Evolutionary conservation across 1,140 invertebrate genomes (phyloP), one percentile per base, ranked within the genome.

Genomic region (Drosophila nannoptera): DNA sequence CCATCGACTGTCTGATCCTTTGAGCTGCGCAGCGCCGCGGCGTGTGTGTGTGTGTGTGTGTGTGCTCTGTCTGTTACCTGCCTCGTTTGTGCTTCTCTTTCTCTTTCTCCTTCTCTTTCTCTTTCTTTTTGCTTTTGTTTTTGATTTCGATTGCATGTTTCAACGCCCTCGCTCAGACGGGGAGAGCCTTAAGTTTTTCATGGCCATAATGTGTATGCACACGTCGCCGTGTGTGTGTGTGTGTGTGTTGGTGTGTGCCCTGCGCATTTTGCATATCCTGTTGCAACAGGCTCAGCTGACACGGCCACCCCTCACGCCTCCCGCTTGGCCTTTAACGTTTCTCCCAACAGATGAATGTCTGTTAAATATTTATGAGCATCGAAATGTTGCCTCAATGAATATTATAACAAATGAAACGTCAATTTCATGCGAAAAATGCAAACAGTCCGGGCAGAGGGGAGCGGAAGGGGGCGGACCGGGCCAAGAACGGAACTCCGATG

Each of bases 401-500:
- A 75, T 76, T 80, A 76, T 80, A 81, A 80, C 69, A 80, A 80
- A 76, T 81, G 77, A 80, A 81, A 81, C 73, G 77, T 80, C 77
- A 81, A 67, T 80, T 80, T 80, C 73, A 73, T 73, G 73, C 69
- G 59, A 70, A 80, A 76, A 70, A 76, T 76, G 65, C 69, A 80
- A 81, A 73, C 62, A 64, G 61, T 49, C 60, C 65, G 43, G 42
- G 14, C 48, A 31, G 11, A 6, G 4, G 36, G 40, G 14, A 22
- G 22, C 3, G 22, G 22, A n/a, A n/a, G 22, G 22, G 22, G 3
- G 22, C 22, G 22, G 3, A 3, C 22, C 40, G 12, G 40, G 14
- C 16, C 65, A 68, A 49, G 33, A 42, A 36, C 9, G 16, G 16
- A 7, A 5, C 35, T 58, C 43, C 31, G 42, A 12, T 66, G 64